Evolutionary conservation across 2,888 invertebrate genomes (phyloP), one percentile per base, ranked within the genome.

Genomic region (Colletes collaris): DNA sequence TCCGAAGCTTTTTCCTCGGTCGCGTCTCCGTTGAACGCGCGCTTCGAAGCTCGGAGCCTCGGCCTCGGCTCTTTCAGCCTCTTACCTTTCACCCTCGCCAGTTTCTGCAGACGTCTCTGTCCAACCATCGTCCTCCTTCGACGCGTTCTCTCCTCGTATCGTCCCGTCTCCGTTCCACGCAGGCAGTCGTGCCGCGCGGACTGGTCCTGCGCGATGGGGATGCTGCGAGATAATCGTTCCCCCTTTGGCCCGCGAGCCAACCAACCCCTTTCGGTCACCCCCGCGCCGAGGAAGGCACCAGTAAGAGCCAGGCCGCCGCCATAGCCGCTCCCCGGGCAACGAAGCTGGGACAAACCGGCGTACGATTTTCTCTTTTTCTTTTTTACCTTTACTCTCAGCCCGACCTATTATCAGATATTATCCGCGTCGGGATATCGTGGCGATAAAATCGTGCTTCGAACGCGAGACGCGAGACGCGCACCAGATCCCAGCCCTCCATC

Each of bases 301-400:
- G 92, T 92, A 91, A 93, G 93, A 92, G 92, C 92, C 91, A 90
- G 91, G 92, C 91, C 90, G 92, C 91, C 92, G 93, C 90, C 91
- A 93, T 91, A 93, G 93, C 90, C 92, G 93, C 89, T 93, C 93
- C 89, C 93, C 91, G 90, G 91, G 87, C 84, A 83, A 84, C 62
- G 46, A 83, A 81, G 79, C 80, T 82, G 82, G 27, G 81, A 87
- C 81, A 82, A 83, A 79, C 82, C 83, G 85, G 78, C 80, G 78
- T 81, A 81, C 59, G 65, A 82, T 75, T 87, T 27, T 75, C 81
- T 83, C 77, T 76, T 82, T 70, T 60, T 69, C 70, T 65, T 82
- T 76, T 81, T 73, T 63, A 71, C 60, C 69, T 59, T 60, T 7
- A 6, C 69, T 77, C 72, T 76, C 37, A 76, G 53, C 74, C 76